These are phyloP conservation scores for Platerodrilus igneus DNA, from an alignment of 2,888 invertebrate species.

Conservation along the genomic window DNA sequence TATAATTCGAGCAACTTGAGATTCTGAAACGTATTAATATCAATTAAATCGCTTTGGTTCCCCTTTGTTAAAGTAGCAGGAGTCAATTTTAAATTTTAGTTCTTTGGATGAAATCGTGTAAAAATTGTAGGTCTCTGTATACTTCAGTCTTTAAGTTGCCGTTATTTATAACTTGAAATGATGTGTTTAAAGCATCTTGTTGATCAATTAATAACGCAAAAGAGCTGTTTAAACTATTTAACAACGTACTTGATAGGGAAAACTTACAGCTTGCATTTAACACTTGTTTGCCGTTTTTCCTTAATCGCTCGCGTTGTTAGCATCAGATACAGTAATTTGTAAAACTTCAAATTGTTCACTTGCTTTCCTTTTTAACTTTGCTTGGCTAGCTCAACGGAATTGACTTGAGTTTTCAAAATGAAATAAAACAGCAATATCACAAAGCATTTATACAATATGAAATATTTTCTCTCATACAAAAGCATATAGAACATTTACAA, in stretches of 20 bases:
- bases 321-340: too few species aligned
- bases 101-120: conserved; percentile 61
- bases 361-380: too few species aligned
- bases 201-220: conserved; percentile 52
- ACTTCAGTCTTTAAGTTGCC: conserved; percentile 53
- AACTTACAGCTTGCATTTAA: conserved; percentile 56
- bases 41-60: conserved; percentile 46
- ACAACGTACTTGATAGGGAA: conserved; percentile 53
- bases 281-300: conserved; percentile 57
- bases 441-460: too few species aligned
- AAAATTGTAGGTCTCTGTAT: conserved; percentile 55
- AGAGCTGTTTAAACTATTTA: conserved; percentile 55
- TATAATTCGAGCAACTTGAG: conserved; percentile 55
- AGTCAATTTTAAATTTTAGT: conserved; percentile 54
- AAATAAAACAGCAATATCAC: too few species aligned
- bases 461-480: too few species aligned
- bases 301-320: too few species aligned
- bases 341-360: too few species aligned
- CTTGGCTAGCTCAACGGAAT: too few species aligned
- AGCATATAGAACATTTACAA: too few species aligned
- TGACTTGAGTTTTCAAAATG: too few species aligned
- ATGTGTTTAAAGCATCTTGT: conserved; percentile 42
- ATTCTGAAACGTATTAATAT: conserved; percentile 58
- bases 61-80: conserved; percentile 34
- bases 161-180: conserved; percentile 56